Evolutionary conservation across 2,888 invertebrate genomes (phyloP), one percentile per base, ranked within the genome.

Genomic region (Machimus rusticus): DNA sequence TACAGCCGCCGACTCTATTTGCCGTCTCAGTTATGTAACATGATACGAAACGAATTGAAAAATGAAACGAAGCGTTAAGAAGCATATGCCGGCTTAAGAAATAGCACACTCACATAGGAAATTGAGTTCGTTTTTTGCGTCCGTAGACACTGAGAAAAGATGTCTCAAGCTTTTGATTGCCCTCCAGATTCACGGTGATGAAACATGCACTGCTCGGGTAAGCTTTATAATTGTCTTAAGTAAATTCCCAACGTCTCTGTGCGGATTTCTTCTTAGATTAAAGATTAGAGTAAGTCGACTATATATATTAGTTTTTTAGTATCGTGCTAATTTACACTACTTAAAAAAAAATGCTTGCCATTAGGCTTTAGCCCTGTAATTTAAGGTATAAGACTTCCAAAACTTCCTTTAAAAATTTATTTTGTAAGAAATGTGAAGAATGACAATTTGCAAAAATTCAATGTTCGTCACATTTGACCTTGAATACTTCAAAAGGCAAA

Each of bases 1-100:
- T 76, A n/a, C 28, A 12, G 76, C 34, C 19, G 78, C 39, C 5
- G 78, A 39, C 46, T 81, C 55, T 81, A 81, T 81, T 81, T 81
- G 81, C 31, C 23, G 66, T 66, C 46, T 55, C 55, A 81, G 81
- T 81, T 81, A 81, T 81, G 81, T 81, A 81, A 81, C 51, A 55
- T 81, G 81, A 81, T 81, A 81, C 51, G 81, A 81, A 81, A 81
- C 55, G 81, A 51, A 81, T 55, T 55, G 55, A 81, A 34, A 81
- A 81, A 76, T 39, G 78, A 43, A 78, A 78, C 43, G 78, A 78
- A 78, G 43, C 81, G 46, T 55, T 28, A 81, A 81, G 31, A 81
- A 28, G 28, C 81, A 55, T 31, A 81, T 34, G 51, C 55, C 43
- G 81, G 23, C 51, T 23, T 79, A n/a, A 19, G 16, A 34, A 81